Conservation (phyloP, 2,113 vertebrate genomes). For the Gobio gobio region DNA sequence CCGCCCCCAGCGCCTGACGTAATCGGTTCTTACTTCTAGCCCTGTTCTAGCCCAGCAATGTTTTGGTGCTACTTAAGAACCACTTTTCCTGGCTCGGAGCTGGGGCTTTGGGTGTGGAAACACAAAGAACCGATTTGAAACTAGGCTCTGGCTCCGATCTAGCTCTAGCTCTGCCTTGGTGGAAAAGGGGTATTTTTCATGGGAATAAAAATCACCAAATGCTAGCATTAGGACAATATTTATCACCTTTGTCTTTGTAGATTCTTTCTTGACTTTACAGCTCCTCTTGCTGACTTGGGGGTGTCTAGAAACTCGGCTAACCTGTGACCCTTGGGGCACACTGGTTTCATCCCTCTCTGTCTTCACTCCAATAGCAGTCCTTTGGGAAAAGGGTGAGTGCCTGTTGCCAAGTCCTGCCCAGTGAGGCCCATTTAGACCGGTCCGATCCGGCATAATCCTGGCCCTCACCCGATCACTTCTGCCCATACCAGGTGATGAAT, state of each 20-base stretch:
- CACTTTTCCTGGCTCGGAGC: no score
- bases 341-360: conserved; percentile 65
- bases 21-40: no score
- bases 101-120: no score
- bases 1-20: no score
- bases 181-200: no score
- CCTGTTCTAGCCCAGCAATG: no score
- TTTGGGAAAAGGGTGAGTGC: conserved; percentile 50
- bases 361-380: conserved; percentile 60
- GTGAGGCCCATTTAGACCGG: conserved; percentile 57
- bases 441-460: conserved; percentile 49
- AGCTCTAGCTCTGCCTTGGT: no score
- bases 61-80: no score
- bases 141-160: no score
- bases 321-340: conserved; percentile 51
- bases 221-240: not conserved
- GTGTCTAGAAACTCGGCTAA: not conserved
- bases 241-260: conserved; percentile 54
- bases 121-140: no score
- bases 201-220: not conserved
- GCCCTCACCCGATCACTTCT: conserved; percentile 44
- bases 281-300: conserved; percentile 43
- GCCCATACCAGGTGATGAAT: conserved; percentile 25
- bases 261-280: conserved; percentile 52
- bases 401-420: conserved; percentile 58